phyloP scores from a whole-genome alignment of 1,140 invertebrate genomes.

The Drosophila oshimai region DNA sequence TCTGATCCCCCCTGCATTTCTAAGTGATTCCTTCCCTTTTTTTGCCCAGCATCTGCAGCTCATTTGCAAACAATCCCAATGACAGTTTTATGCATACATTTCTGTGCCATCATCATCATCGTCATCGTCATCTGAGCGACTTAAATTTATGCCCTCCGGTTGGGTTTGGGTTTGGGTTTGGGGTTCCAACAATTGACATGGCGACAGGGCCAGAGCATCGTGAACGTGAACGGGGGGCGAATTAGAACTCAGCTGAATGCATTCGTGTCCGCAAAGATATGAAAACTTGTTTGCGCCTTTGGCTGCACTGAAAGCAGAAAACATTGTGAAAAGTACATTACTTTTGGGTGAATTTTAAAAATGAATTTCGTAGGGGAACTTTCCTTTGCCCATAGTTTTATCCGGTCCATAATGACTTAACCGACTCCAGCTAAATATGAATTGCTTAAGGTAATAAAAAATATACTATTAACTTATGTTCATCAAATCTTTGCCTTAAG shows the following conservation, averaged over 20 bases:
- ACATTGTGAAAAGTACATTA: too few relatives aligned
- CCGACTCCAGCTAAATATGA: too few relatives aligned
- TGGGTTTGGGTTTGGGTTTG: too few relatives aligned
- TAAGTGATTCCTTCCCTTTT: conserved; percentile 24
- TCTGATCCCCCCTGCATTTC: conserved; percentile 6
- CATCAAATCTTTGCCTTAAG: too few relatives aligned
- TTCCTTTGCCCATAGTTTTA: too few relatives aligned
- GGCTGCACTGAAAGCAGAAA: neutral
- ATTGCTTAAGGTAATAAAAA: too few relatives aligned
- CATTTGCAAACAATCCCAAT: conserved; percentile 59
- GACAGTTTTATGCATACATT: conserved; percentile 54
- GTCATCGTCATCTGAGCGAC: neutral
- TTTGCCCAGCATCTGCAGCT: conserved; percentile 34
- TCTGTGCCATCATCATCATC: conserved; percentile 12
- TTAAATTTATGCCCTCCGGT: conserved; percentile 22
- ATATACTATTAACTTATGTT: too few relatives aligned
- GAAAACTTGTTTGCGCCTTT: conserved; percentile 4
- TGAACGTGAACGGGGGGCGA: neutral
- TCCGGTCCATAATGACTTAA: too few relatives aligned
- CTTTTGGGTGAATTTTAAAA: too few relatives aligned
- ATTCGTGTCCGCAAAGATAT: conserved; percentile 7
- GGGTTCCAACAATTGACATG: conserved; percentile 6
- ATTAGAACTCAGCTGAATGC: neutral
- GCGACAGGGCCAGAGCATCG: neutral
- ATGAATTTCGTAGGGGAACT: too few relatives aligned